Percentiles rank a stretch among this genome's conserved stretches.
phyloP scores from a whole-genome alignment of 2,113 vertebrate genomes.

The Petrocephalus zakoni region DNA sequence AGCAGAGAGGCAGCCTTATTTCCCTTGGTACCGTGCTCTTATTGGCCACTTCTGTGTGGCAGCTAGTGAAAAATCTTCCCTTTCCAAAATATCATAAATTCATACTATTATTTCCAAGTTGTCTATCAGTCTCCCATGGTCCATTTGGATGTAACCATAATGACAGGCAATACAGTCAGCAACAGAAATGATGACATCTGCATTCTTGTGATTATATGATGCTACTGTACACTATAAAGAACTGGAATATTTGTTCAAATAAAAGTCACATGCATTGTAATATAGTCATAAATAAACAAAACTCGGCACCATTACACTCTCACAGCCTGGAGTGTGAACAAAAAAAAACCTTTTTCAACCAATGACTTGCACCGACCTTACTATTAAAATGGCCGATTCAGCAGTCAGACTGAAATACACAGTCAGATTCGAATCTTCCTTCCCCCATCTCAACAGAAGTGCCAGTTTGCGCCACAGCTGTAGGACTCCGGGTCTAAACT shows the following conservation, averaged over 20 bases:
- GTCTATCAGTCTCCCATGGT: background rate
- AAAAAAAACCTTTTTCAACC: background rate
- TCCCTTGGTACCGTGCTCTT: background rate
- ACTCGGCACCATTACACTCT: background rate
- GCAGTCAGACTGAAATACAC: background rate
- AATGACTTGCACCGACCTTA: background rate
- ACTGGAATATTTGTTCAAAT: background rate
- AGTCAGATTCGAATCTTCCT: background rate
- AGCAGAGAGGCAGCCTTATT: background rate
- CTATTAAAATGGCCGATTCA: background rate
- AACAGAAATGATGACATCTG: background rate
- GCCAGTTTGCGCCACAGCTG: background rate
- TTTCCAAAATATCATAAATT: background rate
- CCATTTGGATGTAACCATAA: background rate
- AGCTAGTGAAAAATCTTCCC: background rate
- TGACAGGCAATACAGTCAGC: background rate
- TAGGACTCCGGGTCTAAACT: background rate
- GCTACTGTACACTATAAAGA: background rate
- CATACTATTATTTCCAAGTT: background rate
- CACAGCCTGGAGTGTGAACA: background rate
- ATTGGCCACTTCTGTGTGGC: background rate
- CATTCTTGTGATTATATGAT: background rate
- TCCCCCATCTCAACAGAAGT: background rate
- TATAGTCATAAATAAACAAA: background rate
- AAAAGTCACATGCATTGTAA: background rate